Evolutionary conservation across 2,797 vertebrate genomes (phyloP).

Genomic region (Ptychobarbus kaznakovi): DNA sequence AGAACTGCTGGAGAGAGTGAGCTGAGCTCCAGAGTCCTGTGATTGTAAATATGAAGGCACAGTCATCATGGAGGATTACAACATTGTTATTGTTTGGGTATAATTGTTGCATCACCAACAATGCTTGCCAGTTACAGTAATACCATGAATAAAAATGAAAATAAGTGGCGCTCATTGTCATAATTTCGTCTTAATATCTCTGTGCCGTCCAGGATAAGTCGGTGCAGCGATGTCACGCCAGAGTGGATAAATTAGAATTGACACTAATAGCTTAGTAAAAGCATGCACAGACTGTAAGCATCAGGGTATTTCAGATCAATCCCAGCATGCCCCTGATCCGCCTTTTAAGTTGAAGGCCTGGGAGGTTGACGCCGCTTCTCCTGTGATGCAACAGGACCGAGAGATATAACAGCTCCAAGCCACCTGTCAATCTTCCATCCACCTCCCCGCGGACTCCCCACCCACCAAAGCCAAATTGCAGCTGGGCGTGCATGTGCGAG

Average conservation of each 20-base stretch:
- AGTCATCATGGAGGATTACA: constrained; percentile 39
- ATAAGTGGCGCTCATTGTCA: constrained; percentile 25
- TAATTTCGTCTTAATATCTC: constrained; percentile 31
- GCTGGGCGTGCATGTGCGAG: constrained; percentile 65
- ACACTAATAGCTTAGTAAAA: constrained; percentile 45
- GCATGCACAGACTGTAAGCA: constrained; percentile 35
- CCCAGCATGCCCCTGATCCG: constrained; percentile 27
- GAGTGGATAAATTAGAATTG: constrained; percentile 25
- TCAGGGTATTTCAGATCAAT: constrained; percentile 48
- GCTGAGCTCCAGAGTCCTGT: neutral
- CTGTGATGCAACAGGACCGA: constrained; percentile 47
- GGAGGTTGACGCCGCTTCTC: constrained; percentile 44
- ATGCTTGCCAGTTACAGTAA: constrained; percentile 21
- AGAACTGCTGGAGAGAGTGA: constrained; percentile 12
- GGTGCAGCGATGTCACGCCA: neutral
- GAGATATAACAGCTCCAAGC: constrained; percentile 77
- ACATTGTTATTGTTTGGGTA: constrained; percentile 24
- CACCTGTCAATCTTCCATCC: constrained; percentile 74
- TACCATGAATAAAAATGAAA: constrained; percentile 11
- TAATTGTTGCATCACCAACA: constrained; percentile 29
- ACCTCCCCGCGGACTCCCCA: constrained; percentile 66
- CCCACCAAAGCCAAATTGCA: constrained; percentile 79
- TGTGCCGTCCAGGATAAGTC: constrained; percentile 20
- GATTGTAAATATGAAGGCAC: constrained; percentile 26
- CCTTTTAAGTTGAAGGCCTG: constrained; percentile 44